Evolutionary conservation across 2,113 vertebrate genomes (phyloP), one percentile per base, ranked within the genome.

Genomic region (Gorsachius goisagi): DNA sequence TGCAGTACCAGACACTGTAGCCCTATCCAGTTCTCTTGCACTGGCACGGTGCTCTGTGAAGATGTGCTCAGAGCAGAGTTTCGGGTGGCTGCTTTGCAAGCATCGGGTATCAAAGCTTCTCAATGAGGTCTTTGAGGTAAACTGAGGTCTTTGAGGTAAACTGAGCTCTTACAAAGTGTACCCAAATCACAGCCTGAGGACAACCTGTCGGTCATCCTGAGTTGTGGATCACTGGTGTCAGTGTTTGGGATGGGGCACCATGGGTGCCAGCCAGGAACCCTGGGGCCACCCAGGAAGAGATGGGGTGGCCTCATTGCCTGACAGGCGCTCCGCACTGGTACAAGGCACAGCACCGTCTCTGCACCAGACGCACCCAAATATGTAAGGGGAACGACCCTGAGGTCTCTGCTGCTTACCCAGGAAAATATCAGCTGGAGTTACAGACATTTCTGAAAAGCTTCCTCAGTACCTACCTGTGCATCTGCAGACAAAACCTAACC

Each of bases 341-440:
- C 28, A 12, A 20, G 19, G 12, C n/a, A 16, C 1, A 0, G n/a
- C 18, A 35, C 17, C 1, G 1, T 20, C 26, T 30, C 5, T 6
- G 30, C 52, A 37, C 37, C 26, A 15, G 44, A 1, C 37, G 9
- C 28, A 9, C 0, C 1, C 37, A 15, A 37, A 59, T 19, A 3
- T 0, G 7, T 11, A 23, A 7, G 22, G 21, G n/a, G 66, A 66
- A 83, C 5, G 18, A 35, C 20, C 35, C 20, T 4, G 11, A 18
- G 32, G 27, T 16, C 50, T 63, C 62, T 27, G 23, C 33, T 63
- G 33, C 37, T 47, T 18, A 13, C 37, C 39, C 50, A 53, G 45
- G 50, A 47, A 60, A 91, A 55, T 4, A 26, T 28, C 52, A 33
- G 11, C 32, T 44, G 23, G 26, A 16, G 52, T n/a, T 37, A 19